These are phyloP conservation scores for Pimephales promelas DNA, from an alignment of 2,113 vertebrate genomes.

Conservation along the genomic window DNA sequence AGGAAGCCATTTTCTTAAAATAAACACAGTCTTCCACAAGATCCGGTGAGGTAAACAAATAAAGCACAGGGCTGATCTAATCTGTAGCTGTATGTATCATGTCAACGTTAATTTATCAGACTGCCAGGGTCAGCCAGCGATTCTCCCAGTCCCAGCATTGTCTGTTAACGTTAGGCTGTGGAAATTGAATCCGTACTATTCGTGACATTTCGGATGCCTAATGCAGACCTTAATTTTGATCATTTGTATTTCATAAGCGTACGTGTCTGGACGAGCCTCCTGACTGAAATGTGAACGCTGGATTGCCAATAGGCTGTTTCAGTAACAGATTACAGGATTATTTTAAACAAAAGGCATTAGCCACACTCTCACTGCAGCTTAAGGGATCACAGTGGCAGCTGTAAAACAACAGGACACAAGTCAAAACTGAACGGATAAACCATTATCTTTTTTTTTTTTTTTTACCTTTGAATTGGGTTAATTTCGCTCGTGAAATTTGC, in stretches of 20 bases:
- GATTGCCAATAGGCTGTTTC: slow-evolving; percentile 76
- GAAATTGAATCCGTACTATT: background rate
- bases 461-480: slow-evolving; percentile 11
- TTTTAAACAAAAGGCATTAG: slow-evolving; percentile 79
- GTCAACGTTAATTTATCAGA: slow-evolving; percentile 29
- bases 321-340: slow-evolving; percentile 81
- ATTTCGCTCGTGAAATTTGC: background rate
- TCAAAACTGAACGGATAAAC: slow-evolving; percentile 35
- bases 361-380: slow-evolving; percentile 74
- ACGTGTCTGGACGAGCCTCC: slow-evolving; percentile 27
- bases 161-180: background rate
- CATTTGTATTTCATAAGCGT: background rate
- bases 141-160: background rate
- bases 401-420: slow-evolving; percentile 73
- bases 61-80: slow-evolving; percentile 26
- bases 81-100: slow-evolving; percentile 24
- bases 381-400: slow-evolving; percentile 79
- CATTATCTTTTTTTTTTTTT: slow-evolving; percentile 27
- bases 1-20: slow-evolving; percentile 50
- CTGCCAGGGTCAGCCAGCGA: background rate
- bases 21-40: background rate
- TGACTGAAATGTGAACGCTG: slow-evolving; percentile 59
- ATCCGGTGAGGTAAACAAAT: slow-evolving; percentile 39
- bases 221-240: background rate
- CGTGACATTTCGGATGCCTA: slow-evolving; percentile 5